Base-by-base conservation (phyloP, 2,888 invertebrate species). In the Euplexia lucipara region DNA sequence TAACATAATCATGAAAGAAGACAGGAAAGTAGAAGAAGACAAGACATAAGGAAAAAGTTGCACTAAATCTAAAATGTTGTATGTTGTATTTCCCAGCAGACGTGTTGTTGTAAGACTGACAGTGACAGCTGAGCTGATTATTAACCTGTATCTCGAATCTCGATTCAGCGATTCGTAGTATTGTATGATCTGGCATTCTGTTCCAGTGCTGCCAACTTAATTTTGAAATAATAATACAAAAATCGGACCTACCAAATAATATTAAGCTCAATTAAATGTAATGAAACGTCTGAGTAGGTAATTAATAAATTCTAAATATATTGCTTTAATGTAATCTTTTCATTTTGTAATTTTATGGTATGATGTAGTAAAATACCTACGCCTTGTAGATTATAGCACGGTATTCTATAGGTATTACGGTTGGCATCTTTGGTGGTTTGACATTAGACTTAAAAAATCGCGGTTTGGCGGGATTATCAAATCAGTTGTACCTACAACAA, bases 391-490 rank as follows among this genome's bases (percentile, higher is more conserved):
- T n/a, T n/a, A n/a, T n/a, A n/a, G n/a, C n/a, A n/a, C n/a, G n/a
- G n/a, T n/a, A n/a, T n/a, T n/a, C n/a, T n/a, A n/a, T n/a, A n/a
- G n/a, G n/a, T n/a, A n/a, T n/a, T n/a, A n/a, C n/a, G n/a, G n/a
- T n/a, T n/a, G n/a, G n/a, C n/a, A n/a, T 22, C 60, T 20, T 20
- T 18, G 0, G 5, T 16, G 16, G 1, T 59, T 60, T 66, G 52
- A 65, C 26, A n/a, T 34, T 12, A 26, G 12, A 18, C 7, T 5
- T 7, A 16, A 12, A 22, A 5, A 22, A 4, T 14, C 4, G 0
- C 12, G 7, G 47, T 71, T 72, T 72, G 71, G 71, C 71, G 71
- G 70, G 76, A 62, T 41, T 16, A 48, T 9, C n/a, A 57, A 57
- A 49, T 47, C 47, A 10, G 41, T 22, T 47, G 1, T 10, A 6